phyloP scores from a whole-genome alignment of 1,140 invertebrate genomes.

The Oryctes rhinoceros region DNA sequence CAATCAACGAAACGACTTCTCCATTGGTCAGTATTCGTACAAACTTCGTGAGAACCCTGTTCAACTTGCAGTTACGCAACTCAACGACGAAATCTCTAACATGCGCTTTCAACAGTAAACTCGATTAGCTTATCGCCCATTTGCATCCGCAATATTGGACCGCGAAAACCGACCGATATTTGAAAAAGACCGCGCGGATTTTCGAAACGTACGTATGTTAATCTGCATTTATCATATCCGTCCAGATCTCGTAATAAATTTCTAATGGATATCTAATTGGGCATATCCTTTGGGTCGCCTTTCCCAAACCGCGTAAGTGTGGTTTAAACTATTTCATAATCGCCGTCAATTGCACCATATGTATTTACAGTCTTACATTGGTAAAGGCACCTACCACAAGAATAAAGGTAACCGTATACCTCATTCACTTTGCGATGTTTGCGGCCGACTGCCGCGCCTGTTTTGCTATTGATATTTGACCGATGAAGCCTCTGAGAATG shows the following conservation, averaged over 20 bases:
- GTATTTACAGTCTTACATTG: background rate
- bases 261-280: background rate
- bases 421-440: background rate
- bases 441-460: background rate
- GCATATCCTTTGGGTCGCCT: conserved; percentile 11
- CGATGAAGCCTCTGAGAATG: too few relatives aligned
- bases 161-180: background rate
- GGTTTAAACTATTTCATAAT: background rate
- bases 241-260: background rate
- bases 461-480: too few relatives aligned
- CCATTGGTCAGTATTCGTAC: too few relatives aligned
- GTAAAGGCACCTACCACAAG: too few relatives aligned
- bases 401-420: too few relatives aligned
- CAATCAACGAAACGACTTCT: too few relatives aligned
- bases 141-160: background rate
- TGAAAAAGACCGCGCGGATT: background rate
- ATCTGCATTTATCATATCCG: background rate
- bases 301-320: conserved; percentile 15
- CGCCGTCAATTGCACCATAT: background rate
- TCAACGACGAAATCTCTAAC: too few relatives aligned
- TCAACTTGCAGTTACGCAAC: too few relatives aligned
- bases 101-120: too few relatives aligned
- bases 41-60: too few relatives aligned
- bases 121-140: background rate
- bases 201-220: background rate